Percentiles rank a stretch among this genome's conserved stretches.
Conservation (phyloP, 2,888 invertebrate species). For the Erpobdella octoculata region DNA sequence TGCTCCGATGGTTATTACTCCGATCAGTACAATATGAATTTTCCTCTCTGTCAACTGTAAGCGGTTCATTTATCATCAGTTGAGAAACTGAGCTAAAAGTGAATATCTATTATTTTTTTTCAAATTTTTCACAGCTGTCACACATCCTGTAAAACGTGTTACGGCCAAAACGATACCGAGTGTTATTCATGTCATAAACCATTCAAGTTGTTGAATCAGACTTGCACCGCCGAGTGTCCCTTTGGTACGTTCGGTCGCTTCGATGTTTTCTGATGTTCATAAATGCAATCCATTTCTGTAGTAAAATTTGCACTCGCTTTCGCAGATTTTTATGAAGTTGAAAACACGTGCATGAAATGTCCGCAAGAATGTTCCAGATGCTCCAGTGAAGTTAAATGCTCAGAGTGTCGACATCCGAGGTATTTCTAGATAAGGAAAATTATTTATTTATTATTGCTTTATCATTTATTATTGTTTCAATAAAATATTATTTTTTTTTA, state of each 20-base stretch:
- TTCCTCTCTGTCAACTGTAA: constrained; percentile 21
- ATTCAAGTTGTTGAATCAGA: constrained; percentile 12
- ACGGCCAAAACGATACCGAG: constrained; percentile 29
- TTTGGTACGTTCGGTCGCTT: constrained; percentile 18
- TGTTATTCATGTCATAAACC: constrained; percentile 29
- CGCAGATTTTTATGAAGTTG: no score
- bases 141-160: constrained; percentile 29
- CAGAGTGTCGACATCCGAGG: no score
- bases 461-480: no score
- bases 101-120: not conserved
- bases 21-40: not conserved
- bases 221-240: constrained; percentile 23
- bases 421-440: no score
- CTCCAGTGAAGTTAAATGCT: no score
- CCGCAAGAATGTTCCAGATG: no score
- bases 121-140: constrained; percentile 29
- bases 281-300: no score
- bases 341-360: no score
- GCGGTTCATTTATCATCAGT: not conserved
- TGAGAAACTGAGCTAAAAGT: not conserved
- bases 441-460: no score
- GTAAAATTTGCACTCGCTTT: no score
- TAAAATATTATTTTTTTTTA: no score
- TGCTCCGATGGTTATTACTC: constrained; percentile 29
- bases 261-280: no score